These are phyloP conservation scores for Tetanocera ferruginea DNA, from an alignment of 2,888 invertebrate genomes.

Conservation along the genomic window DNA sequence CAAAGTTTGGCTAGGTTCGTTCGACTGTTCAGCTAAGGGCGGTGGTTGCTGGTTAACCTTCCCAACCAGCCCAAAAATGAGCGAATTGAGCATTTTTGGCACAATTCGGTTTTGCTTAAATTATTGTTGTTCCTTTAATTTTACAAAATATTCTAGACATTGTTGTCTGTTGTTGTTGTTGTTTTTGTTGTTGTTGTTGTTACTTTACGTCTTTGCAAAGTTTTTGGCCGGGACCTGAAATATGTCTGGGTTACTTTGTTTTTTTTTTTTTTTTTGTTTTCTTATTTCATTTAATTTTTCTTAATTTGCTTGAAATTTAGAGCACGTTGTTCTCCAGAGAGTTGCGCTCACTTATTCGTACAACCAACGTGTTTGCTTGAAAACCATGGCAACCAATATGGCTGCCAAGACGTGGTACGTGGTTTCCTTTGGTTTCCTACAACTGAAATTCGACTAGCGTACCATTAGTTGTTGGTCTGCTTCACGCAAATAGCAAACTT, in stretches of 20 bases:
- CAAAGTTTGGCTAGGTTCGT: not conserved
- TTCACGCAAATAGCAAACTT: no score
- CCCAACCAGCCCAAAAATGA: not conserved
- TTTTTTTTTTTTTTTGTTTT: not conserved
- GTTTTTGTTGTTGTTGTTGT: not conserved
- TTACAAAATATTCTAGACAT: slow-evolving; percentile 9
- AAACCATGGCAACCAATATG: not conserved
- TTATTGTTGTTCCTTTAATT: not conserved
- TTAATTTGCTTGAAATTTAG: slow-evolving; percentile 5
- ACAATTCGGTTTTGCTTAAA: not conserved
- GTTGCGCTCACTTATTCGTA: not conserved
- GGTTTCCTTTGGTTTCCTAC: not conserved
- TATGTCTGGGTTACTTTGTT: not conserved
- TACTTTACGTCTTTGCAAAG: not conserved
- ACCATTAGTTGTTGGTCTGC: no score
- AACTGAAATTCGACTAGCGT: no score
- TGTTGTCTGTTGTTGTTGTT: slow-evolving; percentile 11
- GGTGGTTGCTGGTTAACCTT: not conserved
- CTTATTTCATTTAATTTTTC: no score
- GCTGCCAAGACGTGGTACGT: not conserved
- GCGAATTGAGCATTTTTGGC: slow-evolving; percentile 24
- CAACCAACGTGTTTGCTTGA: not conserved
- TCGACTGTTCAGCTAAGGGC: not conserved
- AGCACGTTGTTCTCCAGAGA: not conserved
- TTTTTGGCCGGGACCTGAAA: not conserved